Base-by-base conservation (phyloP, 2,888 invertebrate species). In the Rhagium mordax region DNA sequence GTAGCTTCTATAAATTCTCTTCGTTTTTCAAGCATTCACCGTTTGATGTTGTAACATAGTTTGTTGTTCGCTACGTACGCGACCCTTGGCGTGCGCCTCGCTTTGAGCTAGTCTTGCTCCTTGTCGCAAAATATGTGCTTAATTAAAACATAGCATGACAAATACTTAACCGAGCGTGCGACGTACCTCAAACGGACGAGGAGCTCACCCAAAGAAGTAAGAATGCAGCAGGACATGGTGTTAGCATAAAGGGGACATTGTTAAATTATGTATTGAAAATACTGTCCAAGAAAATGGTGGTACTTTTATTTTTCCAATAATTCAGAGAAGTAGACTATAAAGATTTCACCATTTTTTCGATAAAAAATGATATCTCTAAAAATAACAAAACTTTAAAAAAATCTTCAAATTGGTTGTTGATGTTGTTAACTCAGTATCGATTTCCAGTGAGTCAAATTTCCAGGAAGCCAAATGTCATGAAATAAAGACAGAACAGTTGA, bases 71-170 rank as follows among this genome's bases (percentile, higher is more conserved):
- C 61, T 15, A 47, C 61, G 80, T 51, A 51, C 33, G 41, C 67
- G 67, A 77, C 83, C 83, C 83, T 84, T 84, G 82, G 83, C 83
- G 81, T 82, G 81, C 75, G 79, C 79, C 70, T 78, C 80, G 75
- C 85, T 84, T 84, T 84, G 83, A 83, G 82, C 81, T 79, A 78
- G 81, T 81, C 82, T 81, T 78, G 76, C 82, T 83, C 80, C 85
- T 85, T 85, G 84, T 84, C 82, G 84, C 83, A 81, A 85, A 85
- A 85, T 85, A 85, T 85, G 85, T 82, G 85, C 85, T 85, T 86
- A 86, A 86, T 86, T 86, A 86, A 86, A 86, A 86, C 86, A 85
- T 86, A 85, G 84, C 85, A 85, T 84, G 86, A 86, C 86, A 84
- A 86, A 86, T 85, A 86, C 86, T 86, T 86, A 86, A 84, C 83